phyloP scores from a whole-genome alignment of 1,140 invertebrate genomes.

The Dysdera silvatica region DNA sequence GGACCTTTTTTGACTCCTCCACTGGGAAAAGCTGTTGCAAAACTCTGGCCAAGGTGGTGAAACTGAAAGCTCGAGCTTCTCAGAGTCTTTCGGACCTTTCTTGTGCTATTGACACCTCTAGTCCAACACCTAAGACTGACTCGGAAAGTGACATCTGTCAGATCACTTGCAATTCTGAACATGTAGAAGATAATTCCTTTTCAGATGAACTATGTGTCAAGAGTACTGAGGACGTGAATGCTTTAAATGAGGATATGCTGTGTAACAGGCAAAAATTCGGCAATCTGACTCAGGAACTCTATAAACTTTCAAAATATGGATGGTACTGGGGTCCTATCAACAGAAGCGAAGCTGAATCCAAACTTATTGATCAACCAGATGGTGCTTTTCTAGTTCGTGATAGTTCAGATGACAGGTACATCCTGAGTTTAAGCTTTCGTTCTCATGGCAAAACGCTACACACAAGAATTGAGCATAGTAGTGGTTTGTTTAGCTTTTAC shows the following conservation, averaged over 20 bases:
- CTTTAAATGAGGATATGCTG: neutral
- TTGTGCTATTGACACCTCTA: constrained; percentile 18
- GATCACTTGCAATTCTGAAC: neutral
- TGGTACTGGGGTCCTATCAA: constrained; percentile 62
- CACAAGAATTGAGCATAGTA: constrained; percentile 58
- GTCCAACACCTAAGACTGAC: constrained; percentile 13
- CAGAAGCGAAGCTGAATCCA: constrained; percentile 54
- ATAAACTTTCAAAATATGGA: constrained; percentile 53
- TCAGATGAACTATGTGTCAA: neutral
- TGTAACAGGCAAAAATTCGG: too few species aligned
- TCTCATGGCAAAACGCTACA: constrained; percentile 65
- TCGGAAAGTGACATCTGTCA: constrained; percentile 2
- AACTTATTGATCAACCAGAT: constrained; percentile 60
- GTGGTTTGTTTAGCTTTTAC: constrained; percentile 59
- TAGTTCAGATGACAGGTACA: constrained; percentile 60
- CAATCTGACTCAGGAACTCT: constrained; percentile 50
- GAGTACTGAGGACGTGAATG: neutral
- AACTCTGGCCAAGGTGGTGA: neutral
- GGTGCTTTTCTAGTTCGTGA: constrained; percentile 69
- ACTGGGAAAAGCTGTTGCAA: neutral
- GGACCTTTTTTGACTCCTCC: constrained; percentile 1
- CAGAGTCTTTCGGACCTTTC: constrained; percentile 9
- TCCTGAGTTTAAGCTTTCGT: constrained; percentile 63
- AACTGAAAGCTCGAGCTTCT: constrained; percentile 1
- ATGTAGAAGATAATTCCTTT: neutral